These are phyloP conservation scores for Megathymus violae DNA, from an alignment of 1,140 invertebrate species.

Conservation along the genomic window DNA sequence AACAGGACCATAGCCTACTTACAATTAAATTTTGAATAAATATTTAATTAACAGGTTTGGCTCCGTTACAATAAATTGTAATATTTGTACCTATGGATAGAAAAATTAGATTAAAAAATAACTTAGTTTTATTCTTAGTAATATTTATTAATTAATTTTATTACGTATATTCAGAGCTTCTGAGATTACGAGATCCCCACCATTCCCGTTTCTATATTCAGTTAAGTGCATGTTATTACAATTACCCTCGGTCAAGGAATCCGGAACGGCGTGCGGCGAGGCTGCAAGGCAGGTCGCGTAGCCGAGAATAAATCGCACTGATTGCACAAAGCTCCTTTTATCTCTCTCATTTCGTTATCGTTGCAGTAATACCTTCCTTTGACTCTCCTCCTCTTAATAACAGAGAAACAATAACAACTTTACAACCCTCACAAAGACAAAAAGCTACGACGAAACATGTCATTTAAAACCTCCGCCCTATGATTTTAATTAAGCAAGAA, in stretches of 20 bases:
- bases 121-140: no score
- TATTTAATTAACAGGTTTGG: no score
- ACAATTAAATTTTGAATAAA: no score
- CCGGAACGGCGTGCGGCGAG: not conserved
- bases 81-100: no score
- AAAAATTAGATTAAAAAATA: no score
- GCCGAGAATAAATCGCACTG: constrained; percentile 63
- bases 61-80: no score
- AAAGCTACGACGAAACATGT: constrained; percentile 37
- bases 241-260: constrained; percentile 44
- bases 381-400: constrained; percentile 64
- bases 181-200: no score
- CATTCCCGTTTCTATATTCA: not conserved
- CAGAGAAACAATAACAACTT: constrained; percentile 51
- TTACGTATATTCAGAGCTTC: no score
- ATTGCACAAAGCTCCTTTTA: constrained; percentile 69
- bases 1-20: no score
- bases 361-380: constrained; percentile 62
- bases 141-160: no score
- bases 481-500: constrained; percentile 36
- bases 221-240: constrained; percentile 37
- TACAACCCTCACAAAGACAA: constrained; percentile 29
- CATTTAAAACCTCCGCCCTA: constrained; percentile 31
- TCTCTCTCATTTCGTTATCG: constrained; percentile 66
- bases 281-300: constrained; percentile 28